Evolutionary conservation across 2,888 invertebrate genomes (phyloP).

Genomic region (Nasonia oneida): DNA sequence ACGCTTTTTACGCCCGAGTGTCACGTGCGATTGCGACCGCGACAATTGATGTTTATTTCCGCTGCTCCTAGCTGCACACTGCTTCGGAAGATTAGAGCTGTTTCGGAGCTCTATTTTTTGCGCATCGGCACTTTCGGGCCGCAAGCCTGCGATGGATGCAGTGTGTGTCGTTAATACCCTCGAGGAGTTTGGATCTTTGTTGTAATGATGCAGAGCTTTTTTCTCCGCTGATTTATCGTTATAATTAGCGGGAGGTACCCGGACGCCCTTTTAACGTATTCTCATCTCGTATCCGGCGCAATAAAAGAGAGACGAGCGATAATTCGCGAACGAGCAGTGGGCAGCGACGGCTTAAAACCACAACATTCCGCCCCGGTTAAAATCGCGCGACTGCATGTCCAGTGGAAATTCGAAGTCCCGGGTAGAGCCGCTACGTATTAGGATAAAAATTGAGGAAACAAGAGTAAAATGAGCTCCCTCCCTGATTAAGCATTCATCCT

Average conservation of each 20-base stretch:
- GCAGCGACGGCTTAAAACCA: not conserved
- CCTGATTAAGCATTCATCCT: slow-evolving; percentile 34
- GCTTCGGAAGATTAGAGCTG: slow-evolving; percentile 19
- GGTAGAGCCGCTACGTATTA: not conserved
- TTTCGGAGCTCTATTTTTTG: slow-evolving; percentile 1
- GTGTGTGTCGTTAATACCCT: not conserved
- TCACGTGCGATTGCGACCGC: slow-evolving; percentile 47
- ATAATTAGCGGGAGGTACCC: not conserved
- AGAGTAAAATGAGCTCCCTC: not conserved
- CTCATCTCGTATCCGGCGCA: not conserved
- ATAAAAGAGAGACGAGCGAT: not conserved
- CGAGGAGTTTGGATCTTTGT: not conserved
- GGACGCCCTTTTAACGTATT: slow-evolving; percentile 7
- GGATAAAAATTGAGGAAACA: not conserved
- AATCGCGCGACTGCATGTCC: not conserved
- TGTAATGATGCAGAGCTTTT: not conserved
- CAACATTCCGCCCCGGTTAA: not conserved
- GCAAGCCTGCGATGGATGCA: not conserved
- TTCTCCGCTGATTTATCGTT: not conserved
- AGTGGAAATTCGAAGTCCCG: not conserved
- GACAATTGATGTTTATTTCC: slow-evolving; percentile 50
- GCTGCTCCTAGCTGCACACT: not conserved
- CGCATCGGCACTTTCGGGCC: not conserved
- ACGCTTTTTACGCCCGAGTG: slow-evolving; percentile 38
- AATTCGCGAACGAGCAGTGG: not conserved